Conservation (phyloP, 1,140 invertebrate species). For the Uloborus diversus region DNA sequence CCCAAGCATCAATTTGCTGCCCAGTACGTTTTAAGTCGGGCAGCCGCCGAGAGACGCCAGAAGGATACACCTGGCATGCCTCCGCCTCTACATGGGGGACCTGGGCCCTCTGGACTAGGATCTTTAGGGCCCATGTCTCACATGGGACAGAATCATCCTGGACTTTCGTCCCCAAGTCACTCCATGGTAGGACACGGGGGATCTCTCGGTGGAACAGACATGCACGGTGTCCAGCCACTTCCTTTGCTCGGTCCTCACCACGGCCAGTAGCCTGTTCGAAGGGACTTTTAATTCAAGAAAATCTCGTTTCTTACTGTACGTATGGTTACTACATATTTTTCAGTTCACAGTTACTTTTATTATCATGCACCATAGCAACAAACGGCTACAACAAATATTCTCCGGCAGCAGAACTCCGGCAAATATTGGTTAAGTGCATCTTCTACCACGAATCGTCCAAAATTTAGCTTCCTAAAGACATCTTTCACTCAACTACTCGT, state of each 20-base stretch:
- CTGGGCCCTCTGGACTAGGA: slow-evolving; percentile 56
- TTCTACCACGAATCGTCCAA: no score
- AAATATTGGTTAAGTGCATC: slow-evolving; percentile 42
- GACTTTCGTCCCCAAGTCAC: slow-evolving; percentile 56
- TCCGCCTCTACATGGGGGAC: slow-evolving; percentile 49
- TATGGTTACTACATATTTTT: neutral
- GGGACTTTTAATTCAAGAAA: slow-evolving; percentile 48
- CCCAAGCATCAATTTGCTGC: slow-evolving; percentile 95
- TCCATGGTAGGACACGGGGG: slow-evolving; percentile 52
- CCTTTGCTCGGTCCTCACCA: slow-evolving; percentile 56
- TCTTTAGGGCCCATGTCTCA: slow-evolving; percentile 55
- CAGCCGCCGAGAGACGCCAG: slow-evolving; percentile 87
- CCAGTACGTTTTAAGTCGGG: slow-evolving; percentile 88
- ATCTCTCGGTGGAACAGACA: slow-evolving; percentile 54
- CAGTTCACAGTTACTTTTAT: slow-evolving; percentile 28
- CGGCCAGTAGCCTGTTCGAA: slow-evolving; percentile 55
- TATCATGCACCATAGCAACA: slow-evolving; percentile 8
- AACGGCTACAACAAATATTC: slow-evolving; percentile 13
- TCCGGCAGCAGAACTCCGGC: slow-evolving; percentile 1
- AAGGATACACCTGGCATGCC: slow-evolving; percentile 69
- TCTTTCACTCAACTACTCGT: no score
- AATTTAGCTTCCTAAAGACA: no score
- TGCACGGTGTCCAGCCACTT: slow-evolving; percentile 57
- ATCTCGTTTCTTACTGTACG: slow-evolving; percentile 15
- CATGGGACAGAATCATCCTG: slow-evolving; percentile 55